These are phyloP conservation scores for Rallus crepitans DNA, from an alignment of 2,797 vertebrate species.

Conservation along the genomic window DNA sequence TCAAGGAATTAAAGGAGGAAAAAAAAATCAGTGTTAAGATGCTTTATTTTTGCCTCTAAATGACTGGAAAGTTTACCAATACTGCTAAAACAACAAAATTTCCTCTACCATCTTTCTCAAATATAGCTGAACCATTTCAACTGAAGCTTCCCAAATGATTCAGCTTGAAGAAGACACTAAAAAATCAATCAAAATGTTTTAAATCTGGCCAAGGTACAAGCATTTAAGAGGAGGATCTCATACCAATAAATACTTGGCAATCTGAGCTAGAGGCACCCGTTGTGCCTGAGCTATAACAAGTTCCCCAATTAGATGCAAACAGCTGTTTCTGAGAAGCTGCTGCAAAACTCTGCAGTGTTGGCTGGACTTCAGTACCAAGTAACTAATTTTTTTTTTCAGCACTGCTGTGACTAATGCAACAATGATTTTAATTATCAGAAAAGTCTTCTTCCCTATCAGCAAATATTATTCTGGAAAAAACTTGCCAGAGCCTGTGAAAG, in stretches of 20 bases:
- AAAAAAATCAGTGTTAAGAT: neutral
- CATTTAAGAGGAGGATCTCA: neutral
- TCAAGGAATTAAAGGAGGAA: neutral
- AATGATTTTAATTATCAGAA: neutral
- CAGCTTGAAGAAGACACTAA: slow-evolving; percentile 1
- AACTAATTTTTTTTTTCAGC: neutral
- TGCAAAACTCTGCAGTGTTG: neutral
- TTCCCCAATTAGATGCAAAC: neutral
- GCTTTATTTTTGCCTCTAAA: neutral
- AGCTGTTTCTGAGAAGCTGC: neutral
- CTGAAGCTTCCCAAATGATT: neutral
- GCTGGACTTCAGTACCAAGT: neutral
- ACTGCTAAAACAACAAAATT: neutral
- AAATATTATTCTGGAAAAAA: neutral
- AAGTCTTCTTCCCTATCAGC: neutral
- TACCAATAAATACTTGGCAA: neutral
- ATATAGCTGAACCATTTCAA: neutral
- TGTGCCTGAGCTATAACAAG: neutral
- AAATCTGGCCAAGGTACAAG: slow-evolving; percentile 23
- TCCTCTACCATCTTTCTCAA: neutral
- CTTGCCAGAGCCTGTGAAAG: neutral
- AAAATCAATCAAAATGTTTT: slow-evolving; percentile 14
- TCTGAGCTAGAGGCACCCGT: neutral
- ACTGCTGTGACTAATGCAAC: neutral
- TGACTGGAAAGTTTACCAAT: neutral